Evolutionary conservation across 2,113 vertebrate species (phyloP).

Genomic region (Dermatemys mawii): DNA sequence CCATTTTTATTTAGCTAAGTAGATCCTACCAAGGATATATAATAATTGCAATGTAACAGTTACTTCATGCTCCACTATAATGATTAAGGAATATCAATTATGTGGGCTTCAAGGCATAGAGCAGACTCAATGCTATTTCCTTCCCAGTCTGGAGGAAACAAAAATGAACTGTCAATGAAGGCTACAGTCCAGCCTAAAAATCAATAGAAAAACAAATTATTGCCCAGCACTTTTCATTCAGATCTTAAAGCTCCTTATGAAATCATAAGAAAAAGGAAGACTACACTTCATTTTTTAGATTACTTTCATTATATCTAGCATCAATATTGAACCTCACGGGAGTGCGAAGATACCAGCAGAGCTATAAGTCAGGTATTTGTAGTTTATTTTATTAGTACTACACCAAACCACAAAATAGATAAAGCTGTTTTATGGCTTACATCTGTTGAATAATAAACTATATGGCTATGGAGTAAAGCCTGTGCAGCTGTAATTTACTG

Average conservation of each 20-base stretch:
- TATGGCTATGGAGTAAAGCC: conserved; percentile 74
- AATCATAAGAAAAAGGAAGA: conserved; percentile 58
- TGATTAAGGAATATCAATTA: conserved; percentile 66
- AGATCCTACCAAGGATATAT: conserved; percentile 37
- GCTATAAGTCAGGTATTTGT: conserved; percentile 78
- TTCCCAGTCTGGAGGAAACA: conserved; percentile 67
- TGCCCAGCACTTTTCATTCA: conserved; percentile 40
- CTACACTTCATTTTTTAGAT: conserved; percentile 66
- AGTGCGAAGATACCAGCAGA: conserved; percentile 66
- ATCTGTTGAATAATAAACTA: conserved; percentile 84
- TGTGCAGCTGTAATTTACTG: conserved; percentile 80
- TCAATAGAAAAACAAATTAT: conserved; percentile 64
- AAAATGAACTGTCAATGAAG: conserved; percentile 68
- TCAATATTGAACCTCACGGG: conserved; percentile 59
- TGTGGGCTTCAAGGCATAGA: conserved; percentile 56
- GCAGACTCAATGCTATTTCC: conserved; percentile 53
- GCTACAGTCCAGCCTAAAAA: conserved; percentile 70
- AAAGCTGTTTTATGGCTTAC: conserved; percentile 82
- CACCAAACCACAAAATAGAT: conserved; percentile 82
- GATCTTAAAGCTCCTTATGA: conserved; percentile 48
- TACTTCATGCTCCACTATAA: conserved; percentile 51
- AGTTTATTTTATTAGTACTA: conserved; percentile 83
- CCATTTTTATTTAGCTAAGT: conserved; percentile 52
- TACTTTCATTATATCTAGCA: conserved; percentile 49
- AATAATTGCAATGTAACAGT: conserved; percentile 45